These are phyloP conservation scores for Antedon mediterranea DNA, from an alignment of 53 echinoderm and acorn worm species.

Conservation along the genomic window DNA sequence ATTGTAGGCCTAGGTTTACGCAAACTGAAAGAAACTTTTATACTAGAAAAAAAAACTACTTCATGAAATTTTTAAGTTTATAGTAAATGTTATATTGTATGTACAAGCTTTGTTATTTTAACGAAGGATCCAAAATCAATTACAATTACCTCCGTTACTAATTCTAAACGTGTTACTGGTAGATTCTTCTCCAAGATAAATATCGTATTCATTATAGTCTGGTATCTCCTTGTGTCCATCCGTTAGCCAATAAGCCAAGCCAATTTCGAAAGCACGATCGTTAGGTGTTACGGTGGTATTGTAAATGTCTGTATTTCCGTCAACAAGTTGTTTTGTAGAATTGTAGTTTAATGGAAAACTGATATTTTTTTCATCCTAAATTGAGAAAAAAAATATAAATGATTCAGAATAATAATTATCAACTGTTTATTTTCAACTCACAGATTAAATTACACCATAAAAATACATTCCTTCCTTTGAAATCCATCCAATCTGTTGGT, in stretches of 20 bases:
- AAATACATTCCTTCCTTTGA: too few species aligned
- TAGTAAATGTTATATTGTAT: too few species aligned
- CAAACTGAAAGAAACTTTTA: too few species aligned
- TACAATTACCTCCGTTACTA: not conserved
- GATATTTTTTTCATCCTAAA: not conserved
- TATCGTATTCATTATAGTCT: not conserved
- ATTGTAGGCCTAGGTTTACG: too few species aligned
- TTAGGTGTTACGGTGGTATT: not conserved
- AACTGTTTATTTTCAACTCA: too few species aligned
- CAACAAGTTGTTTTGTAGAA: not conserved
- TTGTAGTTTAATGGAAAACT: not conserved
- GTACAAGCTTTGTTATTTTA: too few species aligned
- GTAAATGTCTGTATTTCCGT: not conserved
- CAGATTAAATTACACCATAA: too few species aligned
- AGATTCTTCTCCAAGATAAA: not conserved
- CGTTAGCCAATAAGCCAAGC: not conserved
- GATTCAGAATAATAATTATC: not conserved
- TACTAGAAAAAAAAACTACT: too few species aligned
- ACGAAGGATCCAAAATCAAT: too few species aligned
- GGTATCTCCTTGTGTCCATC: not conserved
- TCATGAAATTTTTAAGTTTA: too few species aligned
- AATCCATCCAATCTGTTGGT: too few species aligned
- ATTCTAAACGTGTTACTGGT: not conserved
- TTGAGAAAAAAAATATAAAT: not conserved
- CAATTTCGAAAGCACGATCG: not conserved